Percentiles rank a stretch among this genome's conserved stretches.
phyloP scores from a whole-genome alignment of 2,113 vertebrate genomes.

The Anarrhichthys ocellatus region DNA sequence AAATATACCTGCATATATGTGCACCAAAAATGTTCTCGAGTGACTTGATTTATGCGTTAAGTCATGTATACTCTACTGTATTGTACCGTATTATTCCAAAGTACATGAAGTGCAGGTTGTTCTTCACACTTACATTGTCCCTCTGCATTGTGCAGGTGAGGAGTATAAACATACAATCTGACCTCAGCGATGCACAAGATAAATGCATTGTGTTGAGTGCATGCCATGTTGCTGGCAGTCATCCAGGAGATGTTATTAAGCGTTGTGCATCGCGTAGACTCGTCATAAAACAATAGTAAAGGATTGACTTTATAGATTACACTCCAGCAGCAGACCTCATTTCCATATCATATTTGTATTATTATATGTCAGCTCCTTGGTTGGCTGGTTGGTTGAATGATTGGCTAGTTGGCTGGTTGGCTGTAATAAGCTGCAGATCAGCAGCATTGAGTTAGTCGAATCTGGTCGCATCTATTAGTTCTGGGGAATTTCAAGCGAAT shows the following conservation, averaged over 20 bases:
- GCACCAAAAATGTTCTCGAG: too few relatives aligned
- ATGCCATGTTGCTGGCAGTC: constrained; percentile 17
- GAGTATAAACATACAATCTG: not conserved
- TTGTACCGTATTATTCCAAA: not conserved
- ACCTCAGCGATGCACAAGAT: constrained; percentile 26
- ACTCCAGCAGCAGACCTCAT: constrained; percentile 34
- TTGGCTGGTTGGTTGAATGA: constrained; percentile 48
- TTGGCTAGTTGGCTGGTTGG: constrained; percentile 56
- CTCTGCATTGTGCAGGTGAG: constrained; percentile 1
- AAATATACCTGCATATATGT: too few relatives aligned
- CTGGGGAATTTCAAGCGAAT: constrained; percentile 74
- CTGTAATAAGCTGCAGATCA: constrained; percentile 69
- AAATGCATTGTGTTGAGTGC: constrained; percentile 24
- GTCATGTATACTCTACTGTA: too few relatives aligned
- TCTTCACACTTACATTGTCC: constrained; percentile 14
- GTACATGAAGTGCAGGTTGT: not conserved
- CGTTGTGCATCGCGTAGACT: constrained; percentile 26
- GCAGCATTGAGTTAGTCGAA: constrained; percentile 66
- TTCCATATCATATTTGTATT: constrained; percentile 44
- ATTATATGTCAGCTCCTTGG: constrained; percentile 32
- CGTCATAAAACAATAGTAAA: constrained; percentile 60
- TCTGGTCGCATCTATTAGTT: constrained; percentile 79
- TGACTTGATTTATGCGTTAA: too few relatives aligned
- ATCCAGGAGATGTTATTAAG: constrained; percentile 43
- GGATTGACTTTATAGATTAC: constrained; percentile 41